These are phyloP conservation scores for Drosophila testacea DNA, from an alignment of 2,888 invertebrate species.

Conservation along the genomic window DNA sequence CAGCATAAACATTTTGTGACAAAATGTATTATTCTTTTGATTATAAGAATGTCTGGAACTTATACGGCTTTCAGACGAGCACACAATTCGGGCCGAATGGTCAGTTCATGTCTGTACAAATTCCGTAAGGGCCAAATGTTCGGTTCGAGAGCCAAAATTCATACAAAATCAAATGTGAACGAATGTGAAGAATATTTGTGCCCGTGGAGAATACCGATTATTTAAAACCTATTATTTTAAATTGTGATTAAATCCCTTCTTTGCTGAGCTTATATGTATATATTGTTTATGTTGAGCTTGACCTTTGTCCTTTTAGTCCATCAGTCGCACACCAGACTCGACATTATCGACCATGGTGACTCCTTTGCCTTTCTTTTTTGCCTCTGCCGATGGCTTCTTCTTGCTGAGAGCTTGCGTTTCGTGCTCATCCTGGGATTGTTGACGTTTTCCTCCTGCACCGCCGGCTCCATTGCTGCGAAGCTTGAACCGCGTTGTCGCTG, in stretches of 20 bases:
- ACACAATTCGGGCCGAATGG: too few species aligned
- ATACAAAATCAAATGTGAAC: too few species aligned
- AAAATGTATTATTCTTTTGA: slow-evolving; percentile 1
- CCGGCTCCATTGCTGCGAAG: slow-evolving; percentile 78
- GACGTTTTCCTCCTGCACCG: slow-evolving; percentile 51
- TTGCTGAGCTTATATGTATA: background rate
- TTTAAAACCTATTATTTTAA: slow-evolving; percentile 1
- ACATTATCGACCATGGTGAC: slow-evolving; percentile 69
- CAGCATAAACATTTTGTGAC: slow-evolving; percentile 33
- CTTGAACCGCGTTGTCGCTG: slow-evolving; percentile 85
- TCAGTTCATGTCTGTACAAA: too few species aligned
- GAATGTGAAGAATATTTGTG: too few species aligned
- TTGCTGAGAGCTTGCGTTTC: slow-evolving; percentile 68
- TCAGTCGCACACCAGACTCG: slow-evolving; percentile 63
- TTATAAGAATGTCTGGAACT: slow-evolving; percentile 26
- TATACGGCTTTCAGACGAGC: background rate
- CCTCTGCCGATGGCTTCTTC: slow-evolving; percentile 67
- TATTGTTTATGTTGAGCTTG: background rate
- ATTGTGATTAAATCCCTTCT: background rate
- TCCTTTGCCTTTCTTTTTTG: slow-evolving; percentile 65
- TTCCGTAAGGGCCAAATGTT: too few species aligned
- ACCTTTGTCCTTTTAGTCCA: slow-evolving; percentile 48
- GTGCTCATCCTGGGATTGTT: slow-evolving; percentile 61
- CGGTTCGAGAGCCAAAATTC: too few species aligned
- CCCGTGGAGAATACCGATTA: too few species aligned